phyloP scores from a whole-genome alignment of 2,888 invertebrate genomes.

The Meandrusa payeni region DNA sequence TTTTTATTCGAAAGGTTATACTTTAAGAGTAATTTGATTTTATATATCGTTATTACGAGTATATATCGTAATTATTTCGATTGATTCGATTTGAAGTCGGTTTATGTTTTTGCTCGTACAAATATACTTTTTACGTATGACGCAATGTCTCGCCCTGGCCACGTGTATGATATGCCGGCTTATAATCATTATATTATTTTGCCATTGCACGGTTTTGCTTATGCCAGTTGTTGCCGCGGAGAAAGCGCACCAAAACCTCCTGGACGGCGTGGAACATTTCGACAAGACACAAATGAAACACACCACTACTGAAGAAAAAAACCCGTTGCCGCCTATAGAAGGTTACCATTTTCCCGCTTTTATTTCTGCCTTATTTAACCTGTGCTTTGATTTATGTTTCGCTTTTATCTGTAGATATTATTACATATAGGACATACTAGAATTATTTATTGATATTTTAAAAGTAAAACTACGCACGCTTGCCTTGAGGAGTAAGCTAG shows the following conservation, averaged over 20 bases:
- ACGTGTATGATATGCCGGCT: conserved; percentile 24
- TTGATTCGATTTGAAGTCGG: no score
- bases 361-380: conserved; percentile 33
- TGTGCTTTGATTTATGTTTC: conserved; percentile 24
- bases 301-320: conserved; percentile 87
- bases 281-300: conserved; percentile 88
- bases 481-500: no score
- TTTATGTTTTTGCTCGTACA: not conserved
- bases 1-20: no score
- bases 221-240: conserved; percentile 85
- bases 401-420: no score
- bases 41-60: no score
- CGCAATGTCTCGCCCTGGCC: conserved; percentile 4
- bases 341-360: conserved; percentile 71
- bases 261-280: conserved; percentile 87
- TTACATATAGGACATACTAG: no score
- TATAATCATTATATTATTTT: conserved; percentile 42
- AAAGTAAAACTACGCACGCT: no score
- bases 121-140: no score
- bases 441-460: no score
- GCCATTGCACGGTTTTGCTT: conserved; percentile 69
- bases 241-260: conserved; percentile 85
- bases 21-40: no score
- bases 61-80: no score
- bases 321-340: conserved; percentile 86